phyloP scores from a whole-genome alignment of 2,888 invertebrate species.

The Globia sparganii region DNA sequence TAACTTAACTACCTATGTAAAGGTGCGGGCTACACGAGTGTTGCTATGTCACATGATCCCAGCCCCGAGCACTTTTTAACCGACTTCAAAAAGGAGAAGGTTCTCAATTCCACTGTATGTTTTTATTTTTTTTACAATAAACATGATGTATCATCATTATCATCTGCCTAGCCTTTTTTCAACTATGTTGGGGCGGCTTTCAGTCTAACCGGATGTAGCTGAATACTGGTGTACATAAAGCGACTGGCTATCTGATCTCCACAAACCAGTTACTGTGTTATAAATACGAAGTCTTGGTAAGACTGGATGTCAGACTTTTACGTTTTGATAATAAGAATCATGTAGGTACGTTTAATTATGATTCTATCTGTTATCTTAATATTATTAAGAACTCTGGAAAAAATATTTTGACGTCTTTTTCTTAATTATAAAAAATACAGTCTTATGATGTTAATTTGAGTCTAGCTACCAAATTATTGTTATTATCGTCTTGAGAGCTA shows the following conservation, averaged over 20 bases:
- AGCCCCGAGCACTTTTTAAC: neutral
- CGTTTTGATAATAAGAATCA: neutral
- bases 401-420: neutral
- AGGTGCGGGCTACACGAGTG: neutral
- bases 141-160: neutral
- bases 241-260: too few relatives aligned
- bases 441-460: slow-evolving; percentile 11
- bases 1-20: neutral
- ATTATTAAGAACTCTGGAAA: neutral
- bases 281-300: too few relatives aligned
- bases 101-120: too few relatives aligned
- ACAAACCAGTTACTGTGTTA: too few relatives aligned
- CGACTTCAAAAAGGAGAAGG: too few relatives aligned
- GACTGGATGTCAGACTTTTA: neutral
- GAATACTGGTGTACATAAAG: too few relatives aligned
- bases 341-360: neutral
- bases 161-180: too few relatives aligned
- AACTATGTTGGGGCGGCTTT: too few relatives aligned
- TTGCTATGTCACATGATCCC: neutral
- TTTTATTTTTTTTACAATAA: neutral
- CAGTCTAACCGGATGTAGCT: too few relatives aligned
- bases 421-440: slow-evolving; percentile 7
- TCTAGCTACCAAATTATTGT: slow-evolving; percentile 14
- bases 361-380: too few relatives aligned
- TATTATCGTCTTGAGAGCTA: slow-evolving; percentile 14